phyloP scores from a whole-genome alignment of 1,140 invertebrate species.

The Penaeus vannamei region DNA sequence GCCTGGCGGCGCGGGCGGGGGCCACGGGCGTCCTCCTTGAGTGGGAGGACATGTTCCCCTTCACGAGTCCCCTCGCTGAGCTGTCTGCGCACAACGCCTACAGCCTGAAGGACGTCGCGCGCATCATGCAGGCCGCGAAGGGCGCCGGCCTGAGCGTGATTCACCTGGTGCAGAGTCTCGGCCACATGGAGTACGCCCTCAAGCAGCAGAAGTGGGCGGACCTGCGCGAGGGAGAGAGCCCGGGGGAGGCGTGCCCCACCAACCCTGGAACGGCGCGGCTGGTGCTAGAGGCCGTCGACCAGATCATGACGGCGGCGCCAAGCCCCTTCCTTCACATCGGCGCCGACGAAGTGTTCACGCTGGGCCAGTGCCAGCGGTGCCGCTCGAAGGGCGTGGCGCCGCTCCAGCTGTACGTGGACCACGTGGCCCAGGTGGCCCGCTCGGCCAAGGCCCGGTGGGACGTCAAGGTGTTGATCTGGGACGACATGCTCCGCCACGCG shows the following conservation, averaged over 20 bases:
- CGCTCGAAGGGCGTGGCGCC: slow-evolving; percentile 74
- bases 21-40: slow-evolving; percentile 75
- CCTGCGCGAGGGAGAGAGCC: slow-evolving; percentile 72
- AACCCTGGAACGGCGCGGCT: slow-evolving; percentile 70
- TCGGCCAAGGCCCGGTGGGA: slow-evolving; percentile 70
- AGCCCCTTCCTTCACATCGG: slow-evolving; percentile 73
- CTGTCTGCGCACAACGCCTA: slow-evolving; percentile 69
- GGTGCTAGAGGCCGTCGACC: slow-evolving; percentile 73
- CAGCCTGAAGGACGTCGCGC: slow-evolving; percentile 70
- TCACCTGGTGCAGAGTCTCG: slow-evolving; percentile 70
- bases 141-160: slow-evolving; percentile 70
- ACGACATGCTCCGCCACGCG: slow-evolving; percentile 75
- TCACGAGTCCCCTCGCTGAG: slow-evolving; percentile 68
- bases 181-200: slow-evolving; percentile 72
- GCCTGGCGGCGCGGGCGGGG: slow-evolving; percentile 80
- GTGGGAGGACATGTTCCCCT: slow-evolving; percentile 77
- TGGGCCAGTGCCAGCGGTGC: slow-evolving; percentile 85
- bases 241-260: slow-evolving; percentile 71
- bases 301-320: slow-evolving; percentile 71
- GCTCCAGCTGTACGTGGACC: slow-evolving; percentile 73
- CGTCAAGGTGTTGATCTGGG: slow-evolving; percentile 74
- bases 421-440: slow-evolving; percentile 70
- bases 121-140: slow-evolving; percentile 70
- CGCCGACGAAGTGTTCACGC: slow-evolving; percentile 76
- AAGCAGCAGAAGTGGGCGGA: slow-evolving; percentile 73